Base-by-base conservation (phyloP, 2,888 invertebrate species). In the Cryptus viduatorius region DNA sequence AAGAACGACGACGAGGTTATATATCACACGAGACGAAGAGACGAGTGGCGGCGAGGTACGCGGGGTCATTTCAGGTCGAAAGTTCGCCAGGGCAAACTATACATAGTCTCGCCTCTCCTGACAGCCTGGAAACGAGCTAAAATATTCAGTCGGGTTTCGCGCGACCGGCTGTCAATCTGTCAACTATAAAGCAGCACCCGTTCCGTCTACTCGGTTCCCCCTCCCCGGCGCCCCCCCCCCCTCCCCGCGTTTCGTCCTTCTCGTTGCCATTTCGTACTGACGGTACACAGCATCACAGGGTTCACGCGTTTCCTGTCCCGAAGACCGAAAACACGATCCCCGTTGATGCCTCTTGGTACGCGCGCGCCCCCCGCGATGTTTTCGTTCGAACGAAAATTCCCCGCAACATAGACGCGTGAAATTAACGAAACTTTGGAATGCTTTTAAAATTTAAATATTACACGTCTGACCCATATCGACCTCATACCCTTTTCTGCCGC, bases 81-180 rank as follows among this genome's bases (percentile, higher is more conserved):
- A 93, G 93, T 93, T 93, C 93, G 93, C 90, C 92, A 90, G 93
- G 92, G 89, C 90, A 91, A 88, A 86, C 88, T 61, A 90, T 88
- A 90, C 87, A 89, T 90, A 89, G 86, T 89, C 88, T 86, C 88
- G 87, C 82, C 86, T 83, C 80, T 79, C 89, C 91, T 93, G 93
- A 93, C 93, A 93, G 93, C 92, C 75, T 82, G 92, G 91, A 92
- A 92, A 93, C 92, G 90, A 90, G 89, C 88, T 93, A 88, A 93
- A 93, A 93, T 93, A 93, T 93, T 93, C 93, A 93, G 89, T 88
- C 88, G 90, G 89, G 90, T 91, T 90, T 91, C 90, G 90, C 91
- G 92, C 93, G 93, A 93, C 93, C 90, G 92, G 91, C 92, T 92
- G 93, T 93, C 93, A 93, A 93, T 93, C 93, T 92, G 93, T 93